Evolutionary conservation across 2,113 vertebrate genomes (phyloP), one percentile per base, ranked within the genome.

Genomic region (Phrynocephalus versicolor): DNA sequence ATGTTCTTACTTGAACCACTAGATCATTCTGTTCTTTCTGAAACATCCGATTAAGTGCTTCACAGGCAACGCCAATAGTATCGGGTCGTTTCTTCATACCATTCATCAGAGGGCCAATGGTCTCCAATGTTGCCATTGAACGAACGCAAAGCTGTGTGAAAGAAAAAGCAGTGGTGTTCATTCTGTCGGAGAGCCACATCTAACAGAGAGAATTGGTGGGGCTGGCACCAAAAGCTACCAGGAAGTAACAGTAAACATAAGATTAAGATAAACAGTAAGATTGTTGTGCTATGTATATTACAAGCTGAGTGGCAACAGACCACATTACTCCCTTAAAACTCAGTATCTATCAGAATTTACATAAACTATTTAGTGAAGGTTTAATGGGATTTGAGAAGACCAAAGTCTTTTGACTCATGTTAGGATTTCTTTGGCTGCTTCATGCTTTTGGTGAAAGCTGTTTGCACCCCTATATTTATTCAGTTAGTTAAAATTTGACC

Each of bases 41-140:
- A 94, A 99, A 99, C 99, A 99, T 99, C 79, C 98, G 96, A 89
- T 99, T 99, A 64, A 99, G 97, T 70, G 98, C 97, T 94, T 99
- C 99, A 91, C 98, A 99, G 60, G 98, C 98, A 83, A 99, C 88
- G 18, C 98, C 98, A 30, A 98, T 96, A 93, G 98, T 96, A 94
- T 99, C 99, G 0, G 97, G 92, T 19, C 98, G 96, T 83, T 95
- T 94, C 78, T 97, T 99, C 98, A 99, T 99, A 81, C 98, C 99
- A 13, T 95, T 96, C 97, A 99, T 98, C 83, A 99, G 94, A 1
- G 98, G 98, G 9, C 98, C 96, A 58, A 99, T 98, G 55, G 98
- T 98, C 87, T 99, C 98, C 80, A 99, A 93, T 0, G 97, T 96
- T 8, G 99, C 98, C 98, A 99, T 98, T 2, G 98, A 97, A 88